phyloP scores from a whole-genome alignment of 30 jellyfish, hydroid and myxozoan species.

The Morbakka virulenta region DNA sequence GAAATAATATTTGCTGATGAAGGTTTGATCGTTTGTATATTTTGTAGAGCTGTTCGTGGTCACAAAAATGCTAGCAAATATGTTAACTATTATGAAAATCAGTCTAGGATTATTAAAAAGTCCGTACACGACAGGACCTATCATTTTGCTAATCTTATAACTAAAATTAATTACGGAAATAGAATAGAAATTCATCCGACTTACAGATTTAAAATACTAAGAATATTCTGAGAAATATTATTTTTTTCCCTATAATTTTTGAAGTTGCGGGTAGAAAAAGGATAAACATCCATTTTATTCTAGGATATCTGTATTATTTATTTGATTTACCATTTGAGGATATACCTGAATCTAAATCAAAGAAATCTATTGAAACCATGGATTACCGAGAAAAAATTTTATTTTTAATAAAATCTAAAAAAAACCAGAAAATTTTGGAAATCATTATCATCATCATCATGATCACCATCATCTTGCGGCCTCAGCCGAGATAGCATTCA shows the following conservation, averaged over 20 bases:
- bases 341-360: not conserved
- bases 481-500: too few relatives aligned
- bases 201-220: conserved; percentile 10
- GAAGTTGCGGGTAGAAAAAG: conserved; percentile 13
- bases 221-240: conserved; percentile 18
- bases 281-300: conserved; percentile 20
- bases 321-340: not conserved
- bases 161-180: not conserved
- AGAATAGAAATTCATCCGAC: not conserved
- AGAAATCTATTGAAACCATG: not conserved
- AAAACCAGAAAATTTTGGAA: not conserved
- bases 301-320: conserved; percentile 1
- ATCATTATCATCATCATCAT: too few relatives aligned
- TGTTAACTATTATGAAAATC: not conserved
- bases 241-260: conserved; percentile 6
- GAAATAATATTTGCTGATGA: conserved; percentile 5
- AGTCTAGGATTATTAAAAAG: conserved; percentile 15
- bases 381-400: not conserved
- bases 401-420: not conserved
- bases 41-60: conserved; percentile 14
- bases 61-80: conserved; percentile 8
- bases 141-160: conserved; percentile 7
- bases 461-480: too few relatives aligned
- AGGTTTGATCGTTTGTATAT: conserved; percentile 3
- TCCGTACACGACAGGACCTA: conserved; percentile 17